Percentiles rank a stretch among this genome's conserved stretches.
Evolutionary conservation across 2,888 invertebrate species (phyloP).

Genomic region (Linyphia triangularis): DNA sequence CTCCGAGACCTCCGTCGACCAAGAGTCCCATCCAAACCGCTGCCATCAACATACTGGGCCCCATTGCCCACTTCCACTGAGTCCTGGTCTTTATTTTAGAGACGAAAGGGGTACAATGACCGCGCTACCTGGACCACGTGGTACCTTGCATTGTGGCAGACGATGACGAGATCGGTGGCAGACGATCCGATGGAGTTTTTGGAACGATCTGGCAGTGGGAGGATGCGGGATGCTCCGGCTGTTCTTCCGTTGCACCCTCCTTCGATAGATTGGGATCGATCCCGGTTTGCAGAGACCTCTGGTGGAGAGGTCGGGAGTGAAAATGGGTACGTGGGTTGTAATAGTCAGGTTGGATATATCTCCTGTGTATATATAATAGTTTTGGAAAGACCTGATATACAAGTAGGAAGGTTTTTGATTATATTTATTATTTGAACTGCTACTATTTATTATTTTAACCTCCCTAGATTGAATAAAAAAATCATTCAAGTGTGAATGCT

Average conservation of each 20-base stretch:
- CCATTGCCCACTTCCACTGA: neutral
- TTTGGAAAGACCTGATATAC: no score
- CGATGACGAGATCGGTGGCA: neutral
- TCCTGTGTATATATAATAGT: no score
- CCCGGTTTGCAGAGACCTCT: conserved; percentile 28
- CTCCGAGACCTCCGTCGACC: neutral
- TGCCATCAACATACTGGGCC: neutral
- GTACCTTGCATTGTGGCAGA: neutral
- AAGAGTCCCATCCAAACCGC: neutral
- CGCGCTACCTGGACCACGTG: conserved; percentile 25
- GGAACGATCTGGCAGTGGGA: neutral
- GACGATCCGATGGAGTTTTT: neutral
- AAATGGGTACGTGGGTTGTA: neutral
- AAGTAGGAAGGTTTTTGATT: no score
- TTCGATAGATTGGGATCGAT: conserved; percentile 2
- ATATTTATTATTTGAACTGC: no score
- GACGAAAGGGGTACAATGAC: neutral
- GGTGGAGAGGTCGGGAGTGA: neutral
- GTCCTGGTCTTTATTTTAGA: neutral
- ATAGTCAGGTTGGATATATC: neutral
- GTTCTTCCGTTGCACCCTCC: neutral
- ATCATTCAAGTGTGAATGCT: no score
- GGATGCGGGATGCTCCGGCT: neutral
- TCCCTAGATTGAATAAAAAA: no score
- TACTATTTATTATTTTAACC: no score